These are phyloP conservation scores for Apamea epomidion DNA, from an alignment of 2,888 invertebrate genomes.

Conservation along the genomic window DNA sequence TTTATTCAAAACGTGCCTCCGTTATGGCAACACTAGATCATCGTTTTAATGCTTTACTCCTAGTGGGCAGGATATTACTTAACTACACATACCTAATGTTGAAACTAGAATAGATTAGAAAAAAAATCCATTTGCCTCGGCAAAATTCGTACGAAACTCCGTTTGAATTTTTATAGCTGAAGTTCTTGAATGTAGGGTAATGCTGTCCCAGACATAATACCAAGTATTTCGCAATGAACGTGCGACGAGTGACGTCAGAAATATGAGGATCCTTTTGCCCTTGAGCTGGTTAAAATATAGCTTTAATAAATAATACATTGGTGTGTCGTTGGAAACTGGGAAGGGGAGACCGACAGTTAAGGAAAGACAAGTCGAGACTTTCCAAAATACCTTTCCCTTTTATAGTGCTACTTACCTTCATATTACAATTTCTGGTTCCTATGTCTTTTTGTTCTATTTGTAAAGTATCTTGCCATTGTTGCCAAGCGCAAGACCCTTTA, in stretches of 20 bases:
- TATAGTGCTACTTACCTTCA: conserved; percentile 24
- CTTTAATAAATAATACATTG: conserved; percentile 27
- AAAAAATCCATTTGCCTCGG: neutral
- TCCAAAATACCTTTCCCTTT: conserved; percentile 52
- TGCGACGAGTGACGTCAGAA: conserved; percentile 30
- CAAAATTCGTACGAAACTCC: neutral
- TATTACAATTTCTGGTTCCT: conserved; percentile 30
- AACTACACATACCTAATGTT: neutral
- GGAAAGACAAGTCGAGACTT: conserved; percentile 40
- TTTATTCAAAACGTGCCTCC: neutral
- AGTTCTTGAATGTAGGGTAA: conserved; percentile 8
- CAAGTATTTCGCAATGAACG: conserved; percentile 14
- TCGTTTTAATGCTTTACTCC: neutral
- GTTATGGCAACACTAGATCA: conserved; percentile 19
- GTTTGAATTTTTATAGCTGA: neutral
- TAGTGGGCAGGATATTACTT: conserved; percentile 10
- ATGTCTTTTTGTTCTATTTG: conserved; percentile 28
- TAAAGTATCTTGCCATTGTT: conserved; percentile 12
- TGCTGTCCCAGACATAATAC: conserved; percentile 4
- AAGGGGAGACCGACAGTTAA: conserved; percentile 2
- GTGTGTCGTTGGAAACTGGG: conserved; percentile 20
- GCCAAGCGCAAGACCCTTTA: neutral
- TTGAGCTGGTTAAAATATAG: conserved; percentile 35
- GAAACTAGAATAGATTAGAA: conserved; percentile 17
- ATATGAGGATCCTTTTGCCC: conserved; percentile 26